Evolutionary conservation across 2,113 vertebrate genomes (phyloP).

Genomic region (Seriola quinqueradiata): DNA sequence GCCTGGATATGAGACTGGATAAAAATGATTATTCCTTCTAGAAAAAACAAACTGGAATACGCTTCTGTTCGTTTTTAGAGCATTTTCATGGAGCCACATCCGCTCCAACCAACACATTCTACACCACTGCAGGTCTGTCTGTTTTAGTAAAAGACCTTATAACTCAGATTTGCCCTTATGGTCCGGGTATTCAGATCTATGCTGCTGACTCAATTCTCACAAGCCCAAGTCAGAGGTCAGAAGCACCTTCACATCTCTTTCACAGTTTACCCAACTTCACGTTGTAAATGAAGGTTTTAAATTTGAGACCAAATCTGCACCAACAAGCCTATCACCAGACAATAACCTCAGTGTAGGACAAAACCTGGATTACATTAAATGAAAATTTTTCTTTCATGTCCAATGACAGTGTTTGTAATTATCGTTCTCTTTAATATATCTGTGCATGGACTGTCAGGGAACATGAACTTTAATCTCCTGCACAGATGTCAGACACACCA

Average conservation of each 20-base stretch:
- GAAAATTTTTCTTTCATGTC: no score
- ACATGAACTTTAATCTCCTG: no score
- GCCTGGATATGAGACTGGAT: neutral
- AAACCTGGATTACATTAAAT: neutral
- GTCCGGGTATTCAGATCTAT: slow-evolving; percentile 20
- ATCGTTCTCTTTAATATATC: no score
- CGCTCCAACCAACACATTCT: slow-evolving; percentile 16
- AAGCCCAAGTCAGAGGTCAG: neutral
- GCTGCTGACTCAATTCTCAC: slow-evolving; percentile 55
- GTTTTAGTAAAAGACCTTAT: slow-evolving; percentile 15
- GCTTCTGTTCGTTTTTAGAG: neutral
- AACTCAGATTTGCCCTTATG: slow-evolving; percentile 38
- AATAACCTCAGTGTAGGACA: no score
- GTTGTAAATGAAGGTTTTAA: neutral
- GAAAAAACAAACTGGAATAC: neutral
- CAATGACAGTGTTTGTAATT: no score
- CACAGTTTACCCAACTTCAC: neutral
- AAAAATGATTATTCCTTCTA: neutral
- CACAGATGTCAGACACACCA: no score
- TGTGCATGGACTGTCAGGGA: no score
- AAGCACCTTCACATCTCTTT: slow-evolving; percentile 8
- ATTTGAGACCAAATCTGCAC: neutral
- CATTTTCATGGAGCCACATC: neutral
- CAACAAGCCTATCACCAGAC: neutral
- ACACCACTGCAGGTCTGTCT: slow-evolving; percentile 38